Evolutionary conservation across 23 tunicate species (phyloP).

Genomic region (Styela plicata): DNA sequence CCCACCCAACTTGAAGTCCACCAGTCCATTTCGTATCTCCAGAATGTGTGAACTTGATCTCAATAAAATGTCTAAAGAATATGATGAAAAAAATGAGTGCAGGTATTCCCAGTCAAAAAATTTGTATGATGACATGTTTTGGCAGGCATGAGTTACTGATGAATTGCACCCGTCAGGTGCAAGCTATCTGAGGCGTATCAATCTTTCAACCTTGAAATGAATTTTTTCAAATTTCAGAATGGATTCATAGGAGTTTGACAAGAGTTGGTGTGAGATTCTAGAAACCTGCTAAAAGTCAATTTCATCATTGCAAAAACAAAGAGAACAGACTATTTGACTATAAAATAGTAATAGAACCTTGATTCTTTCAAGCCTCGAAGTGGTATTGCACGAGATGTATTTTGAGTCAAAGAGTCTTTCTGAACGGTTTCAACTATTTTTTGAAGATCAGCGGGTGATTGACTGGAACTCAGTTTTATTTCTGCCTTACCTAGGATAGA

Average conservation of each 20-base stretch:
- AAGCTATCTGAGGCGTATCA: no score
- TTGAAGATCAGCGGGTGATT: not conserved
- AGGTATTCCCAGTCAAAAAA: no score
- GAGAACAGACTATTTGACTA: no score
- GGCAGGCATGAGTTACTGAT: no score
- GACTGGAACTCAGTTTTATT: not conserved
- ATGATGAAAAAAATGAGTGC: no score
- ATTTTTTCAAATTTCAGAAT: not conserved
- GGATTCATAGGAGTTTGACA: no score
- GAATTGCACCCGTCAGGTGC: no score
- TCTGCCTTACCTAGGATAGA: not conserved
- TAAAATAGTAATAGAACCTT: no score
- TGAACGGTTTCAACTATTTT: not conserved
- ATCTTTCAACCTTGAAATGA: not conserved
- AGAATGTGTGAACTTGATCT: constrained; percentile 7
- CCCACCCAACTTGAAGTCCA: constrained; percentile 4
- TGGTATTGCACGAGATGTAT: not conserved
- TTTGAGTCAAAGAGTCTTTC: not conserved
- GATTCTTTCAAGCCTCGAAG: not conserved
- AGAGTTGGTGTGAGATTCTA: no score
- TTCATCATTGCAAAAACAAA: no score
- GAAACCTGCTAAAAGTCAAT: no score
- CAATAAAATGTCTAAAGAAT: constrained; percentile 6
- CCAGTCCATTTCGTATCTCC: constrained; percentile 14
- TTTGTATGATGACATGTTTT: no score